Conservation (phyloP, 2,888 invertebrate species). For the Cremastinae sp. region DNA sequence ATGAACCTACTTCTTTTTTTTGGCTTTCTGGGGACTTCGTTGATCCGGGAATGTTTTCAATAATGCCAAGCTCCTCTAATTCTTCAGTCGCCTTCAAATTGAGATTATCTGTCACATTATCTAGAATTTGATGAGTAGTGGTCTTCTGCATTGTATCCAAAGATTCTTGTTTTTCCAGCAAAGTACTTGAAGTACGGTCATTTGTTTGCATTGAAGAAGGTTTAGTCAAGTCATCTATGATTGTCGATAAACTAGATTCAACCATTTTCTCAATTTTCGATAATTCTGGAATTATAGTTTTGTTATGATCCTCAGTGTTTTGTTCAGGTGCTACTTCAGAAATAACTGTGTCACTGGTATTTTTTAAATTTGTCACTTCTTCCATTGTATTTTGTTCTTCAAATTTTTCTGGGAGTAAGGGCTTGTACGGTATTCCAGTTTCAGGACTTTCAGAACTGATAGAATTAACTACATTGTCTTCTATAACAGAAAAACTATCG, state of each 20-base stretch:
- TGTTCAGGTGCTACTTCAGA: constrained; percentile 7
- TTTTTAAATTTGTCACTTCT: background rate
- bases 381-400: constrained; percentile 34
- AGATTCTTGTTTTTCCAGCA: constrained; percentile 1
- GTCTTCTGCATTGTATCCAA: background rate
- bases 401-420: constrained; percentile 38
- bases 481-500: constrained; percentile 41
- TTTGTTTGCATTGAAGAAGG: constrained; percentile 1
- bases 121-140: no score
- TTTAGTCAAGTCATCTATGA: background rate
- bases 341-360: background rate
- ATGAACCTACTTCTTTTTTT: background rate
- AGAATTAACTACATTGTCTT: constrained; percentile 6
- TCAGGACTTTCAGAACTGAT: constrained; percentile 4
- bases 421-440: constrained; percentile 45
- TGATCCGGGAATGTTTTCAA: background rate
- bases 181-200: constrained; percentile 15
- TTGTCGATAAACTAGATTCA: background rate
- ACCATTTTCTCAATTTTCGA: background rate
- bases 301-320: constrained; percentile 33
- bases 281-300: constrained; percentile 11
- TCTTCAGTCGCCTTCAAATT: constrained; percentile 3
- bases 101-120: background rate
- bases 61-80: constrained; percentile 6
- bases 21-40: constrained; percentile 5